phyloP scores from a whole-genome alignment of 2,888 invertebrate genomes.

The Limnephilus auricula region DNA sequence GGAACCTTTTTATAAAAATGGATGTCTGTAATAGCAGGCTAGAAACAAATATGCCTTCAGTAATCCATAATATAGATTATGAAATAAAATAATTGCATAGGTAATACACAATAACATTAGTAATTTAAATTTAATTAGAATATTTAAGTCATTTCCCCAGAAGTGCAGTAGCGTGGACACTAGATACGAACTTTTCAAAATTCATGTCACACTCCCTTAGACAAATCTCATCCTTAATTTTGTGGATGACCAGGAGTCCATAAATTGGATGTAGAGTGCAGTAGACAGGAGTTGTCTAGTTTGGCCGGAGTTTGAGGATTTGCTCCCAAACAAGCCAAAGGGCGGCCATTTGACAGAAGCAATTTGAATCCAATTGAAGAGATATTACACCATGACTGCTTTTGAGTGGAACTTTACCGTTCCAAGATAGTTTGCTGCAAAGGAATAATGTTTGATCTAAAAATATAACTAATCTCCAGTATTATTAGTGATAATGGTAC shows the following conservation, averaged over 20 bases:
- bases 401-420: background rate
- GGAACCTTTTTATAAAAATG: no score
- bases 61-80: no score
- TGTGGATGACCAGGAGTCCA: background rate
- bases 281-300: conserved; percentile 34
- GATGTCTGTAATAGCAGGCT: accelerated
- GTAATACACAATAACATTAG: background rate
- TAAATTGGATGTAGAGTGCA: conserved; percentile 36
- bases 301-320: conserved; percentile 30
- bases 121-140: background rate
- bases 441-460: background rate
- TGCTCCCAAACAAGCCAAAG: conserved; percentile 32
- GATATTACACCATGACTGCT: background rate
- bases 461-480: background rate
- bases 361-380: conserved; percentile 34
- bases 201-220: background rate
- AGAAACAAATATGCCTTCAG: no score
- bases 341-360: conserved; percentile 27
- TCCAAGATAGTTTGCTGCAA: background rate
- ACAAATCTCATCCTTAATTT: background rate
- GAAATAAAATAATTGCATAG: background rate
- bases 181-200: background rate
- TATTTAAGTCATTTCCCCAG: no score
- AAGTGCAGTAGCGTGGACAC: background rate
- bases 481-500: background rate